phyloP scores from a whole-genome alignment of 2,113 vertebrate genomes.

The Glaucomys volans region DNA sequence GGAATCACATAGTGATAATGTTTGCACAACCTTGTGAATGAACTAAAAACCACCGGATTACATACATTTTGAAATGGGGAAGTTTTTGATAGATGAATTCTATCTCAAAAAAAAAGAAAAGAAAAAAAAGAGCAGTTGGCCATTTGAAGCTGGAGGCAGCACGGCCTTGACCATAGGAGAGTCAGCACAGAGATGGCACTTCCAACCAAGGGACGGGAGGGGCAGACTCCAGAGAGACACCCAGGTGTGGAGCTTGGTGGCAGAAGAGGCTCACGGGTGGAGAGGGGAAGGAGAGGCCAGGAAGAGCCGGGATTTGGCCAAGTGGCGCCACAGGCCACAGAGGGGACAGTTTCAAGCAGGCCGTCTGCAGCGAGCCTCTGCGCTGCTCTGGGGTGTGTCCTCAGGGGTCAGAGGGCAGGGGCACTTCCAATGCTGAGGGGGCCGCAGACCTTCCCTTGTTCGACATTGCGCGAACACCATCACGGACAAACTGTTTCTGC shows the following conservation, averaged over 20 bases:
- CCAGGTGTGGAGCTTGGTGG: not conserved
- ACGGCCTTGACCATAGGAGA: not conserved
- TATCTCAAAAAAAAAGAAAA: not conserved
- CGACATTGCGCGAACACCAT: not conserved
- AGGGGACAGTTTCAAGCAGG: too few relatives aligned
- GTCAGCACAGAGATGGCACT: not conserved
- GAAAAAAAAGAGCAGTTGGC: too few relatives aligned
- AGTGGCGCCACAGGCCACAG: not conserved
- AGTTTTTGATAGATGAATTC: not conserved
- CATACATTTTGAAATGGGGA: too few relatives aligned
- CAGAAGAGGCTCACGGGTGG: not conserved
- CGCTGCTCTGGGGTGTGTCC: not conserved
- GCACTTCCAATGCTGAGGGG: not conserved
- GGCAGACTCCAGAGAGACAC: not conserved
- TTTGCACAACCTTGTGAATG: too few relatives aligned
- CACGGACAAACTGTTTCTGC: not conserved
- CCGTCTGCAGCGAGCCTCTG: rapidly evolving
- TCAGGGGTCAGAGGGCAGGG: not conserved
- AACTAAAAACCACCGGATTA: too few relatives aligned
- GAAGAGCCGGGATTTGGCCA: not conserved
- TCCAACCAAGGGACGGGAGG: not conserved
- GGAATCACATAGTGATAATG: too few relatives aligned
- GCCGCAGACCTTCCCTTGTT: not conserved
- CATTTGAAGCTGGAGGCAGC: not conserved
- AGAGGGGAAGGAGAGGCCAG: not conserved